phyloP scores from a whole-genome alignment of 1,140 invertebrate species.

The Dolichoris vasculosae region DNA sequence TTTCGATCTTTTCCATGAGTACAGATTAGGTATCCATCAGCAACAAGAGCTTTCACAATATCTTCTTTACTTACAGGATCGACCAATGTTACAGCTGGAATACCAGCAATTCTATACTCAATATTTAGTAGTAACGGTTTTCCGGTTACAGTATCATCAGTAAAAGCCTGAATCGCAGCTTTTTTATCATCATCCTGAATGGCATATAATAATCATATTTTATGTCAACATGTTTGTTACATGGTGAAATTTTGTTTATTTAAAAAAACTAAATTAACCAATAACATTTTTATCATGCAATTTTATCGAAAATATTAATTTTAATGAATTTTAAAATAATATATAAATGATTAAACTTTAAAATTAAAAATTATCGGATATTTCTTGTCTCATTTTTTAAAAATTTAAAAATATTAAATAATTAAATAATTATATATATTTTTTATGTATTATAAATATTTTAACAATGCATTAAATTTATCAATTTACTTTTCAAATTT shows the following conservation, averaged over 20 bases:
- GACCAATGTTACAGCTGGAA: slow-evolving; percentile 83
- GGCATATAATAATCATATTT: slow-evolving; percentile 9
- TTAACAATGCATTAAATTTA: background rate
- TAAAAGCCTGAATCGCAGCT: slow-evolving; percentile 83
- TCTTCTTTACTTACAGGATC: slow-evolving; percentile 85
- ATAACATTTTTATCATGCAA: too few species aligned
- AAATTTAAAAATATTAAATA: too few species aligned
- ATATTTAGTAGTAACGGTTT: slow-evolving; percentile 84
- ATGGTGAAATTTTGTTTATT: too few species aligned
- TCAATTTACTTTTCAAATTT: background rate
- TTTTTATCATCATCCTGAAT: slow-evolving; percentile 83
- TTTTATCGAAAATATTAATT: too few species aligned
- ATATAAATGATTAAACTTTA: too few species aligned
- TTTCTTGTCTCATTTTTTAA: too few species aligned
- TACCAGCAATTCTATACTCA: slow-evolving; percentile 79
- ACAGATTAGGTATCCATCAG: slow-evolving; percentile 89
- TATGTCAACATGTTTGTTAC: too few species aligned
- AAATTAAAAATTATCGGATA: too few species aligned
- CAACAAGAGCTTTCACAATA: slow-evolving; percentile 88
- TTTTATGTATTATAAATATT: too few species aligned
- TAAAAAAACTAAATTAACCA: too few species aligned
- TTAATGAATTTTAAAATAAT: too few species aligned
- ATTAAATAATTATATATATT: too few species aligned
- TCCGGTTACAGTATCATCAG: slow-evolving; percentile 78
- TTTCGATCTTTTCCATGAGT: slow-evolving; percentile 88